Evolutionary conservation across 2,888 invertebrate species (phyloP).

Genomic region (Antheraea yamamai): DNA sequence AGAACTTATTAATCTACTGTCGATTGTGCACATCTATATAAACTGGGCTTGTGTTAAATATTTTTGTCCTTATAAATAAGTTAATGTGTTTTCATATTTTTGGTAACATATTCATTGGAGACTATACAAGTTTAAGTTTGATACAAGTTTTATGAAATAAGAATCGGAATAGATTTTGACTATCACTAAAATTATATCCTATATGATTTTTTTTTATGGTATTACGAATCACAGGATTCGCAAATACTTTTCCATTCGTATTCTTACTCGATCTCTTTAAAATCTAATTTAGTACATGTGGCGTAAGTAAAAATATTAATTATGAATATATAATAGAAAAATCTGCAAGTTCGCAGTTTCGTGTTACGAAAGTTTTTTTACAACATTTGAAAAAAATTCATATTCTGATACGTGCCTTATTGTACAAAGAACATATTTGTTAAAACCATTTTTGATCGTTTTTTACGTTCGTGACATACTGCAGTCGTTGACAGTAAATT

Average conservation of each 20-base stretch:
- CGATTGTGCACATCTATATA: no score
- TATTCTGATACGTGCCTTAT: not conserved
- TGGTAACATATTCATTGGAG: no score
- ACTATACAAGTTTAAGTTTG: no score
- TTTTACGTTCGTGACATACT: conserved; percentile 7
- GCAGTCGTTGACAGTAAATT: conserved; percentile 41
- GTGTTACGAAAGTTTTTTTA: no score
- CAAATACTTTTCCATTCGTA: not conserved
- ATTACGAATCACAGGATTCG: not conserved
- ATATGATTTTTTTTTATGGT: no score
- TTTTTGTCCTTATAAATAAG: no score
- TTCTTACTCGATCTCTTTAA: not conserved
- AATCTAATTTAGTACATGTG: not conserved
- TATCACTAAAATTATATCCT: no score
- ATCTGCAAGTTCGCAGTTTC: no score
- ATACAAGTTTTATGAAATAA: not conserved
- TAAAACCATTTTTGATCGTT: conserved; percentile 15
- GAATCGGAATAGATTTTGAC: not conserved
- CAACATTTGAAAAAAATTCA: no score
- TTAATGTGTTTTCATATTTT: no score
- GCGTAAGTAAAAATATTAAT: not conserved
- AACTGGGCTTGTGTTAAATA: no score
- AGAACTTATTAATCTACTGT: no score
- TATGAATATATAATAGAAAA: not conserved
- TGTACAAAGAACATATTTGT: not conserved